Conservation (phyloP, 2,797 vertebrate genomes). For the Coilia nasus region DNA sequence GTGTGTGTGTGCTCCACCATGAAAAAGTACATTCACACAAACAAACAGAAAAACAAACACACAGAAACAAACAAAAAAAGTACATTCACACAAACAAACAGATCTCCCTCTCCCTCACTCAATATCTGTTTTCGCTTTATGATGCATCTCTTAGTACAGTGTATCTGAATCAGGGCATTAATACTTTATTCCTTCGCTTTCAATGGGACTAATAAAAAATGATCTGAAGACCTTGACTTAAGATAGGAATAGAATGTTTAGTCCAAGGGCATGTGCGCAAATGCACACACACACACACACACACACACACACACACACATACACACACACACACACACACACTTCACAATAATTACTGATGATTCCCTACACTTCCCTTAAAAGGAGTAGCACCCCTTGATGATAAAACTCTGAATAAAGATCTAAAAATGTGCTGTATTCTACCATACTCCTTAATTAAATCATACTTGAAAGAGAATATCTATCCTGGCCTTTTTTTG, state of each 20-base stretch:
- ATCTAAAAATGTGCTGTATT: not conserved
- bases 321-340: conserved; percentile 7
- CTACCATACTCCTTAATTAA: not conserved
- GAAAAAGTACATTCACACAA: not conserved
- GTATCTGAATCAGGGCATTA: not conserved
- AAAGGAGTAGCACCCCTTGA: not conserved
- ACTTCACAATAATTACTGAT: not conserved
- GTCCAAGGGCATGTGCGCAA: not conserved
- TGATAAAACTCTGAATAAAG: not conserved
- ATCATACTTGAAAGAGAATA: too few species aligned
- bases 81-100: not conserved
- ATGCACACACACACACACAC: not conserved
- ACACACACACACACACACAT: conserved; percentile 6
- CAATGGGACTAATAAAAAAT: conserved; percentile 19
- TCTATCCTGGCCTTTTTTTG: too few species aligned
- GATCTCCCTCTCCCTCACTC: not conserved
- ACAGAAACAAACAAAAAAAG: not conserved
- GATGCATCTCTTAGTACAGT: not conserved
- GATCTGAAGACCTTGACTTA: conserved; percentile 15
- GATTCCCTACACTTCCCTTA: not conserved
- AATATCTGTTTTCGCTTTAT: not conserved
- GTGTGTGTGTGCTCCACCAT: not conserved
- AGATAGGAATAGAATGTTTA: conserved; percentile 4
- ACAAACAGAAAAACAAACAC: not conserved
- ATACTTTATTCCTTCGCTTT: not conserved